A percentile compares a stretch with the other conserved stretches of the same genome.
These are phyloP conservation scores for Pyxicephalus adspersus DNA, from an alignment of 2,113 vertebrate species.

Conservation along the genomic window DNA sequence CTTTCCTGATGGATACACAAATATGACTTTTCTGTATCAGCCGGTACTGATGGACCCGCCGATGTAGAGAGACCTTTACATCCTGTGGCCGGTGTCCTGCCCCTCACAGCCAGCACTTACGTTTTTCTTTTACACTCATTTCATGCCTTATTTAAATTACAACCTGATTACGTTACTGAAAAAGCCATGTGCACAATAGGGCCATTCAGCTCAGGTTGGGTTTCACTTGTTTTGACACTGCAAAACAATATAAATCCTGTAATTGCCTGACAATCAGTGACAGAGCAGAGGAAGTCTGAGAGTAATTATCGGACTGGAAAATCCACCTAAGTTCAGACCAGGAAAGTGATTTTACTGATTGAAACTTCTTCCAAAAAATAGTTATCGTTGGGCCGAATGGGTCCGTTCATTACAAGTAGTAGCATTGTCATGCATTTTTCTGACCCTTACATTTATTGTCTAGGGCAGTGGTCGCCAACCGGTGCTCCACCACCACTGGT, in stretches of 20 bases:
- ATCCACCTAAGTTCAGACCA: too few relatives aligned
- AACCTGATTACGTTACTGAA: not conserved
- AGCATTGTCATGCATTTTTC: too few relatives aligned
- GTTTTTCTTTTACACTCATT: not conserved
- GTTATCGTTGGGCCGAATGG: too few relatives aligned
- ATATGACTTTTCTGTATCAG: not conserved
- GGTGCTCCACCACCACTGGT: too few relatives aligned
- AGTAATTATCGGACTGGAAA: not conserved
- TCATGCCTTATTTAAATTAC: constrained; percentile 17
- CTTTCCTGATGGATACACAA: not conserved
- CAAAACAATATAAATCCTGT: not conserved
- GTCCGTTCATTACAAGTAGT: too few relatives aligned
- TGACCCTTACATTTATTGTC: too few relatives aligned
- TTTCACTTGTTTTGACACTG: not conserved
- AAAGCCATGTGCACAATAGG: not conserved
- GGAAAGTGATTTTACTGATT: not conserved
- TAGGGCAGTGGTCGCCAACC: too few relatives aligned
- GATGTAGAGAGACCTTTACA: not conserved
- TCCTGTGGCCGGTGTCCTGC: not conserved
- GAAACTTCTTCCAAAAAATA: too few relatives aligned
- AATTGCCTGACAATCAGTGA: not conserved
- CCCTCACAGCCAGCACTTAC: not conserved
- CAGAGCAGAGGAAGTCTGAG: not conserved
- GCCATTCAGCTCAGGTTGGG: constrained; percentile 5
- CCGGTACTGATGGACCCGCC: not conserved